phyloP scores from a whole-genome alignment of 2,113 vertebrate genomes.

The Odontophorus gujanensis region DNA sequence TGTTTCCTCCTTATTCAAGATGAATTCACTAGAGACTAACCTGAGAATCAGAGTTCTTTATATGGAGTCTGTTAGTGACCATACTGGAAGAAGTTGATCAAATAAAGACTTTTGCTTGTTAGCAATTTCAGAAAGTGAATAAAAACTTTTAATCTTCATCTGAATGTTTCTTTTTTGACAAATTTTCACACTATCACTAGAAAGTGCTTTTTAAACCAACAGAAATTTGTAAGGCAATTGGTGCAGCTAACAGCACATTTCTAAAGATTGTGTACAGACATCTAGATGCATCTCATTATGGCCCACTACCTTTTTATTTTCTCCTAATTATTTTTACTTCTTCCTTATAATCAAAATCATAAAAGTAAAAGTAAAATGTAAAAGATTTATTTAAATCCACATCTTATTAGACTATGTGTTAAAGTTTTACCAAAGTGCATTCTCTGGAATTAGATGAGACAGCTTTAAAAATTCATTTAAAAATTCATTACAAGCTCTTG shows the following conservation, averaged over 20 bases:
- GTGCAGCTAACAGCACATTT: background rate
- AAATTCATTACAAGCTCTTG: background rate
- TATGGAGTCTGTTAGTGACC: background rate
- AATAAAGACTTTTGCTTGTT: background rate
- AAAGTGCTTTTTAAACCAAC: background rate
- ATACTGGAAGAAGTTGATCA: background rate
- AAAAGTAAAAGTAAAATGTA: background rate
- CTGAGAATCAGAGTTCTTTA: background rate
- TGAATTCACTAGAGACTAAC: background rate
- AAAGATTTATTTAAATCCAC: background rate
- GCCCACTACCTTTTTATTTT: background rate
- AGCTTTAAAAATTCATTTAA: conserved; percentile 13
- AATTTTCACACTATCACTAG: background rate
- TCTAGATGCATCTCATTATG: background rate
- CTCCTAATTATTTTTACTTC: background rate
- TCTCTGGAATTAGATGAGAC: background rate
- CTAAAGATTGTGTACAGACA: background rate
- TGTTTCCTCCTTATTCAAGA: background rate
- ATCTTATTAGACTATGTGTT: background rate
- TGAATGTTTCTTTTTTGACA: background rate
- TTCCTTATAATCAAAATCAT: background rate
- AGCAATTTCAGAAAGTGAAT: background rate
- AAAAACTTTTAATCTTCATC: background rate
- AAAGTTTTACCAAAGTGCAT: background rate
- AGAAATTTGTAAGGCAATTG: background rate